Conservation (phyloP, 2,113 vertebrate species). For the Gymnocephalus cernua region DNA sequence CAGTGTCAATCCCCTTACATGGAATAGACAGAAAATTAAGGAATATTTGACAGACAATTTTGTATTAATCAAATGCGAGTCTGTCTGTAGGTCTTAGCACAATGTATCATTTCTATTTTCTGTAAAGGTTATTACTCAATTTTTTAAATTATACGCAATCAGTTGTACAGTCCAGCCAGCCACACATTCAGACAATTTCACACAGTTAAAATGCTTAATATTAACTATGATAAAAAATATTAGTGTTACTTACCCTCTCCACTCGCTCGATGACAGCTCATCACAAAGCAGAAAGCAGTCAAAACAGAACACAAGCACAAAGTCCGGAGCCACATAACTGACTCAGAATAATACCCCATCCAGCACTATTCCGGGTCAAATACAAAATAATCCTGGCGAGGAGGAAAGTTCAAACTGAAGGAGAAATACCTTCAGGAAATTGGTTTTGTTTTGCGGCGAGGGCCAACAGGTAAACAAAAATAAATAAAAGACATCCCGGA, state of each 20-base stretch:
- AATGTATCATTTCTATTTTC: not conserved
- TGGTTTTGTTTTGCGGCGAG: slow-evolving; percentile 69
- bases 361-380: slow-evolving; percentile 38
- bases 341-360: slow-evolving; percentile 43
- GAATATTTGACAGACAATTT: not conserved
- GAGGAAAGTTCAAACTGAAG: slow-evolving; percentile 23
- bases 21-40: not conserved
- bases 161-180: not conserved
- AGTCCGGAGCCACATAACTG: slow-evolving; percentile 82
- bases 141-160: not conserved
- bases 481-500: slow-evolving; percentile 79
- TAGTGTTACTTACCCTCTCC: slow-evolving; percentile 83
- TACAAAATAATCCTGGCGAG: slow-evolving; percentile 47
- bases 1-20: not conserved
- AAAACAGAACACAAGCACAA: slow-evolving; percentile 73
- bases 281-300: slow-evolving; percentile 70
- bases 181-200: not conserved
- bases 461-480: slow-evolving; percentile 78
- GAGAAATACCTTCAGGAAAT: slow-evolving; percentile 58
- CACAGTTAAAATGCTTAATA: not conserved
- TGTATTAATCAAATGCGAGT: not conserved
- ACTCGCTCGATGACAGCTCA: slow-evolving; percentile 75
- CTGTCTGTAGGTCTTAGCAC: not conserved
- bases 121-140: too few species aligned
- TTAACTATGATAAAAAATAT: not conserved